Evolutionary conservation across 1,140 invertebrate species (phyloP), one percentile per base, ranked within the genome.

Genomic region (Cydia splendana): DNA sequence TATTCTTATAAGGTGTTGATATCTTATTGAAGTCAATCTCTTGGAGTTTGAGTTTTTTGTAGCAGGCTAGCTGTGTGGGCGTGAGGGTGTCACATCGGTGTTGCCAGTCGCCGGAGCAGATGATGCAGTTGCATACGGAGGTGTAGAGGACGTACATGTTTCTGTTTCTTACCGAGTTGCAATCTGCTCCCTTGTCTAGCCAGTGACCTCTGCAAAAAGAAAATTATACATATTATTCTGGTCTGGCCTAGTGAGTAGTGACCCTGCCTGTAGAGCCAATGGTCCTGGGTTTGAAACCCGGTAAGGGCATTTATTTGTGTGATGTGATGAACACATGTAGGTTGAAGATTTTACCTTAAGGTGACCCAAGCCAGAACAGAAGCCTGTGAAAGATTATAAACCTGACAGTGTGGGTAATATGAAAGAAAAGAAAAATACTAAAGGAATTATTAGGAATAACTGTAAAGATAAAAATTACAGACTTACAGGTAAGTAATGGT

Each of bases 401-500:
- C 34, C 34, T 34, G 4, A 30, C 30, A 30, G 30, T 30, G 30
- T 34, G 34, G 34, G 5, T 34, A 34, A 34, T 34, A 34, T 45
- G 42, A 45, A 48, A 13, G 10, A 48, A 48, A 48, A 48, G 10
- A 12, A 13, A 12, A 9, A 4, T 13, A 48, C 12, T 34, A 4
- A 34, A 34, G 2, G 34, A 34, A 34, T 4, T 34, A 34, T 34
- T 34, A 34, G 34, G 34, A 34, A 34, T 3, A 34, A 4, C 2
- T 53, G 48, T 53, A 53, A 53, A 48, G 45, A 0, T 48, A 48
- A 13, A 48, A 12, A 12, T 45, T 45, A 48, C 45, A 12, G 24
- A 84, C 84, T 84, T 76, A 85, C 84, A 78, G 20, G 34, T 77
- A 79, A 6, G 82, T 74, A 62, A 80, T 28, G 18, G 80, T 80